Conservation (phyloP, 2,888 invertebrate species). For the Aethes cnicana region DNA sequence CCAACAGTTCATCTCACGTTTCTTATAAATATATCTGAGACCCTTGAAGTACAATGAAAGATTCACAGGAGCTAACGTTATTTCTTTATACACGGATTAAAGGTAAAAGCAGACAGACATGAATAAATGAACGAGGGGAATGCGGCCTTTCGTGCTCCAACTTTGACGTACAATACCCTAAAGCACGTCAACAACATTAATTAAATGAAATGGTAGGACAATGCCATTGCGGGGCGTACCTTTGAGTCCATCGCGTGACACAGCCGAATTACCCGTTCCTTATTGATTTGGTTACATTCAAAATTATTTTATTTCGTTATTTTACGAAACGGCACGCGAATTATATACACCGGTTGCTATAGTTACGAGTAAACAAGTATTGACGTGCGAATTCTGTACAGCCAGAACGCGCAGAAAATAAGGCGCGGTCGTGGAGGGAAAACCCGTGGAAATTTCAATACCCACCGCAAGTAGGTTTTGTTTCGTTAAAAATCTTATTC, state of each 20-base stretch:
- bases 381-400: conserved; percentile 37
- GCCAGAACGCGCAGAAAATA: no score
- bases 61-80: conserved; percentile 26
- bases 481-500: no score
- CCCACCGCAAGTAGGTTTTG: no score
- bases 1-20: not conserved
- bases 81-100: conserved; percentile 19
- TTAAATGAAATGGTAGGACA: conserved; percentile 58
- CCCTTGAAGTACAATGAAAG: conserved; percentile 16
- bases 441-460: no score
- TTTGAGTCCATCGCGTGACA: conserved; percentile 74
- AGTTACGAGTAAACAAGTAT: conserved; percentile 55
- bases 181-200: conserved; percentile 64
- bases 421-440: no score
- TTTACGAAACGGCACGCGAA: conserved; percentile 63
- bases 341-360: conserved; percentile 52
- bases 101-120: conserved; percentile 29
- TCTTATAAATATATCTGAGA: conserved; percentile 12
- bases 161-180: conserved; percentile 43
- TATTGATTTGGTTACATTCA: conserved; percentile 71
- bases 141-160: conserved; percentile 29
- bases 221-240: conserved; percentile 53
- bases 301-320: conserved; percentile 76
- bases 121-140: conserved; percentile 30
- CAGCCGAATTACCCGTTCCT: conserved; percentile 62